Evolutionary conservation across 2,113 vertebrate genomes (phyloP).

Genomic region (Galbula dea): DNA sequence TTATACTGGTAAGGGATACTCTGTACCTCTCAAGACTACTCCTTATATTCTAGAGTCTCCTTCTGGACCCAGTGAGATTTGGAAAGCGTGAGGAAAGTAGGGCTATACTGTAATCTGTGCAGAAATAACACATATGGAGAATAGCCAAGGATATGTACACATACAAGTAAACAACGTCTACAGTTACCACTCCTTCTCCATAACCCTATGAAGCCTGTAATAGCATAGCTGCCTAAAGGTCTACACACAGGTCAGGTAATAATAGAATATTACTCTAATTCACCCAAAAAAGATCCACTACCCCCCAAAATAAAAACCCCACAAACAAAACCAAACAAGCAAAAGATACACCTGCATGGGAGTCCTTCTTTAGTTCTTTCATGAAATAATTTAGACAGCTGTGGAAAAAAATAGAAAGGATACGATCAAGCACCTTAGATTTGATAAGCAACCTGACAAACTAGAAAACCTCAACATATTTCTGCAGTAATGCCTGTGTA

Average conservation of each 20-base stretch:
- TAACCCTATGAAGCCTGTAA: background rate
- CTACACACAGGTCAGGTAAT: background rate
- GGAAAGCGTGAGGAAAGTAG: background rate
- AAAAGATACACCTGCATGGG: background rate
- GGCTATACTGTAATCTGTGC: background rate
- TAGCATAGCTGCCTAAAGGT: background rate
- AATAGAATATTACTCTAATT: background rate
- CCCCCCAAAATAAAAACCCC: no score
- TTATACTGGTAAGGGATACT: background rate
- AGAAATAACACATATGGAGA: background rate
- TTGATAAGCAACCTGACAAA: background rate
- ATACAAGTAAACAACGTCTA: background rate
- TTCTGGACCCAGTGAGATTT: background rate
- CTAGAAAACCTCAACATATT: background rate
- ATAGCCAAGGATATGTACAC: background rate
- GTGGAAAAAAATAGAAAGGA: background rate
- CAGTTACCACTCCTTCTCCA: background rate
- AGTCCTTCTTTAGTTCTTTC: background rate
- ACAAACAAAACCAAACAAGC: background rate
- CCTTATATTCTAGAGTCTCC: background rate
- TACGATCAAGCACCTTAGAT: background rate
- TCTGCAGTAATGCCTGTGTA: background rate
- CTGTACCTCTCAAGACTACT: background rate
- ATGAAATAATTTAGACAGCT: background rate
- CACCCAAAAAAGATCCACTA: background rate